Conservation (phyloP, 2,113 vertebrate species). For the Rhabdornis inornatus region DNA sequence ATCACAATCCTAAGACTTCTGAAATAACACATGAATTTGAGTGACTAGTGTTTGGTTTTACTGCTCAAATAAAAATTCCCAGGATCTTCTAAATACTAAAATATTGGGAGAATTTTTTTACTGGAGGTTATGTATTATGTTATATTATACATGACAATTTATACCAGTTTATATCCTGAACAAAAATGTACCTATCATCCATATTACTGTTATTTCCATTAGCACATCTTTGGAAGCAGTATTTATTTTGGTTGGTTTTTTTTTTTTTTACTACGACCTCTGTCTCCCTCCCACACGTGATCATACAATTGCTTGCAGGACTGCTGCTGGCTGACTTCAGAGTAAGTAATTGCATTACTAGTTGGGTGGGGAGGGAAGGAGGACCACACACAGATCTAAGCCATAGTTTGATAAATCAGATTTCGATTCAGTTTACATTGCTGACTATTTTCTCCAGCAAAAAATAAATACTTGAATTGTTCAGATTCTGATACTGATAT, state of each 20-base stretch:
- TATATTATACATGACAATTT: background rate
- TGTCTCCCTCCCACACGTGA: background rate
- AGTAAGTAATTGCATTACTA: background rate
- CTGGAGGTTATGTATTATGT: background rate
- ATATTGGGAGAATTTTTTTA: background rate
- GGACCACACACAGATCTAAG: conserved; percentile 5
- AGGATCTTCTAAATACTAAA: background rate
- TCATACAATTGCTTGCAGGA: background rate
- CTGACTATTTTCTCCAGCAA: background rate
- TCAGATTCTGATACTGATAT: background rate
- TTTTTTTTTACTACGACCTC: background rate
- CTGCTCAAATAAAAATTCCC: background rate
- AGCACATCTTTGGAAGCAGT: background rate
- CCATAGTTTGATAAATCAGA: background rate
- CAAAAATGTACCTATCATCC: background rate
- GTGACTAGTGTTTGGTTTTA: background rate
- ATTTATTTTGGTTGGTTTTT: background rate
- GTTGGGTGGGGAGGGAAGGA: background rate
- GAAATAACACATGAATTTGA: background rate
- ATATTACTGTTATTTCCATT: background rate
- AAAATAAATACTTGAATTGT: background rate
- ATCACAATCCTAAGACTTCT: background rate
- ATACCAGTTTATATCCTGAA: background rate
- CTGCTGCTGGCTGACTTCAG: background rate
- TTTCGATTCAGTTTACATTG: background rate